Evolutionary conservation across 2,113 vertebrate genomes (phyloP).

Genomic region (Rhadina sibilatrix): DNA sequence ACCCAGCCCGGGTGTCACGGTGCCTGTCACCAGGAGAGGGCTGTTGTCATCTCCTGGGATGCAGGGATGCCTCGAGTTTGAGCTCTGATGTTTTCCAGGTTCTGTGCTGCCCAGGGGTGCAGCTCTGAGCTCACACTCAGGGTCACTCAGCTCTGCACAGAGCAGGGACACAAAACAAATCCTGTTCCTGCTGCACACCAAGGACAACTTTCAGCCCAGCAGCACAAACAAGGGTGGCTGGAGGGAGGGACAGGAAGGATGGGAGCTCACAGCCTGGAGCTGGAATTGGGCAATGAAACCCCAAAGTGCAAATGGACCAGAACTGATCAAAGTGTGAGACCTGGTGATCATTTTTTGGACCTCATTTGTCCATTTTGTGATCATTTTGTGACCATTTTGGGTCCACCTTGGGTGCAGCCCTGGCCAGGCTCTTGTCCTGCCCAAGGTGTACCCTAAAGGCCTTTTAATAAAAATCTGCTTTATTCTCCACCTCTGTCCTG

Average conservation of each 20-base stretch:
- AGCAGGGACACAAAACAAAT: background rate
- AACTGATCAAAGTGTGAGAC: background rate
- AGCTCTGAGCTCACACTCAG: background rate
- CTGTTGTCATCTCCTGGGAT: background rate
- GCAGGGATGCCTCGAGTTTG: background rate
- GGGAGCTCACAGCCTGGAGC: background rate
- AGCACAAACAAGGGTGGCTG: background rate
- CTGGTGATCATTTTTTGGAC: background rate
- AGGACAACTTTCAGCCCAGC: background rate
- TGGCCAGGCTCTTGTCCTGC: background rate
- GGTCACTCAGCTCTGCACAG: background rate
- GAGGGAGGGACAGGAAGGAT: background rate
- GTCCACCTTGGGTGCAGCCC: background rate
- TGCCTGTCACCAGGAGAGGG: background rate
- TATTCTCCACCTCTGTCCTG: background rate
- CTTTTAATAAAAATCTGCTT: background rate
- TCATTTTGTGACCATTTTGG: background rate
- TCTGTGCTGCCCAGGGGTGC: background rate
- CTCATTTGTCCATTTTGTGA: background rate
- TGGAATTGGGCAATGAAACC: background rate
- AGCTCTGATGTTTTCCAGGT: accelerated
- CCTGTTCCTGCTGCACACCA: background rate
- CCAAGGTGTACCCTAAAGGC: background rate
- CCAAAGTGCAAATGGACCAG: background rate
- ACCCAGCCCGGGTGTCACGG: accelerated